These are phyloP conservation scores for Orgyia antiqua DNA, from an alignment of 2,888 invertebrate species.

Conservation along the genomic window DNA sequence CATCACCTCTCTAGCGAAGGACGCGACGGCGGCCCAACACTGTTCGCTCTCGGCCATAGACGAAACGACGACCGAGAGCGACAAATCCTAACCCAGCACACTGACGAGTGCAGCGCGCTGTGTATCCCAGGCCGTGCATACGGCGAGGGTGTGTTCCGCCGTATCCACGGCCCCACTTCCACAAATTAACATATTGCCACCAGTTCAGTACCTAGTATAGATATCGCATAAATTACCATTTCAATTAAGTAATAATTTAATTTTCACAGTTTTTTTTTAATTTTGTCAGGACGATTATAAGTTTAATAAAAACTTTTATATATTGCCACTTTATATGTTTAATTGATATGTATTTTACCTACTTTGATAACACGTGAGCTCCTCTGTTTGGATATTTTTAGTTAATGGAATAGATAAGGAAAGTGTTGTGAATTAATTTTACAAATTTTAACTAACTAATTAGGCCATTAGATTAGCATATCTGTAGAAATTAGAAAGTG, in stretches of 20 bases:
- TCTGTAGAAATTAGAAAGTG: not conserved
- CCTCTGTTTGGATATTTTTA: conserved; percentile 2
- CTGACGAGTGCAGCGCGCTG: too few relatives aligned
- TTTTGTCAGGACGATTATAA: conserved; percentile 9
- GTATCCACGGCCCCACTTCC: too few relatives aligned
- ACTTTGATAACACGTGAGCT: not conserved
- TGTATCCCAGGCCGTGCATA: too few relatives aligned
- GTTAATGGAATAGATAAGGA: conserved; percentile 3
- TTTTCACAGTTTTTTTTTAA: conserved; percentile 6
- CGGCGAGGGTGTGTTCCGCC: too few relatives aligned
- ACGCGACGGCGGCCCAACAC: too few relatives aligned
- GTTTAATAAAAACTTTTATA: conserved; percentile 6
- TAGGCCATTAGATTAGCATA: not conserved
- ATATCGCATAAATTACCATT: conserved; percentile 3
- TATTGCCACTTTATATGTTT: conserved; percentile 5
- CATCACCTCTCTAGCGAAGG: too few relatives aligned
- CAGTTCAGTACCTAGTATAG: conserved; percentile 1
- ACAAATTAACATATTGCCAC: not conserved
- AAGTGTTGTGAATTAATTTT: conserved; percentile 5
- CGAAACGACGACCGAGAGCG: too few relatives aligned
- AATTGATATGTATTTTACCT: conserved; percentile 3
- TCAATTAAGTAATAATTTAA: conserved; percentile 8
- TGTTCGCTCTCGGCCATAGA: too few relatives aligned
- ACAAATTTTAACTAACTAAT: conserved; percentile 1
- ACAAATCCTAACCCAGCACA: too few relatives aligned